Evolutionary conservation across 2,888 invertebrate genomes (phyloP), one percentile per base, ranked within the genome.

Genomic region (Meghimatium bilineatum): DNA sequence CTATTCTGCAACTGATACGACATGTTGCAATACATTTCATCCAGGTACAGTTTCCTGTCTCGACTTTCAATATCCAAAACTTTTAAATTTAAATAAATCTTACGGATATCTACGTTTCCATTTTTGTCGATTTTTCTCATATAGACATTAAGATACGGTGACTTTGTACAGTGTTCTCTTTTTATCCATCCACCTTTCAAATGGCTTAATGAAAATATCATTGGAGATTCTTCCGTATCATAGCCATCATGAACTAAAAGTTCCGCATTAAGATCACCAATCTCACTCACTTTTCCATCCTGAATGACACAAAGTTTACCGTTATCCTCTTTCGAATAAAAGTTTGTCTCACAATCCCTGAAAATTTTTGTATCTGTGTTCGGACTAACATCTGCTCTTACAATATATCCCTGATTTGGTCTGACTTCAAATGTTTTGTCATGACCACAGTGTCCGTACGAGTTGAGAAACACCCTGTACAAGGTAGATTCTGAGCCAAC

Each of bases 1-100:
- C 82, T 82, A 12, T 76, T 76, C 12, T 32, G 20, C 5, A 82
- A 56, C 17, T 67, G 20, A 34, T 82, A 82, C 20, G 63, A 66
- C 1, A 20, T 12, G 52, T 76, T 36, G n/a, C 82, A 82, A 34
- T 82, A 82, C 10, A 49, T 32, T 14, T 76, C 76, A 32, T 82
- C 76, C 52, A 82, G 6, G 56, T 76, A 82, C 29, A 82, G 34
- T 17, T 0, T 32, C 0, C 82, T 44, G n/a, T 49, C 67, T 14
- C 44, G 67, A 36, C 82, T 82, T 76, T 82, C 82, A 67, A 82
- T 82, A 49, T 82, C 76, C 17, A 76, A 32, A 49, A 82, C 56
- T 52, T 76, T 82, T 23, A 82, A 67, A 52, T 76, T 32, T 3
- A 82, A 32, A 23, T 76, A 44, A 23, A 82, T 36, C 26, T 82